These are phyloP conservation scores for Clivina fossor DNA, from an alignment of 2,888 invertebrate genomes.

Conservation along the genomic window DNA sequence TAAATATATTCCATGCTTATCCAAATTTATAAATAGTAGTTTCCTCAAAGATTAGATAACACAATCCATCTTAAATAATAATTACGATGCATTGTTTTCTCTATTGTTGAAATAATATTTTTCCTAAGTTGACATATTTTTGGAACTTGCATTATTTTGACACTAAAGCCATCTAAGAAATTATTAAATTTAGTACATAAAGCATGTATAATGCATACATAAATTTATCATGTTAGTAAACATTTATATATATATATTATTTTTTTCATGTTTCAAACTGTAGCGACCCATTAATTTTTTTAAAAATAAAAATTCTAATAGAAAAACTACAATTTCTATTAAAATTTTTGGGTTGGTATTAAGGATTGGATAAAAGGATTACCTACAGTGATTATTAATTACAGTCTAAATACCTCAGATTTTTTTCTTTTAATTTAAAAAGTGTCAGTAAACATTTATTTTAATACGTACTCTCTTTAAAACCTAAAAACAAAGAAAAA, in stretches of 20 bases:
- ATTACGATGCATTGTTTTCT: no score
- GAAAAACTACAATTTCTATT: constrained; percentile 3
- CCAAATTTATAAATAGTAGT: background rate
- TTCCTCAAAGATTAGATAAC: background rate
- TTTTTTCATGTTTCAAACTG: constrained; percentile 49
- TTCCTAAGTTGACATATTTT: no score
- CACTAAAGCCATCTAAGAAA: no score
- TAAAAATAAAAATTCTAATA: constrained; percentile 9
- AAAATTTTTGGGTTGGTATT: constrained; percentile 6
- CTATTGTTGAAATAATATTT: no score
- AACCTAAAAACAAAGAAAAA: background rate
- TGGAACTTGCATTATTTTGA: no score
- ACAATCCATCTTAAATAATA: no score
- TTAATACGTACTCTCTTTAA: background rate
- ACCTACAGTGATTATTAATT: constrained; percentile 6
- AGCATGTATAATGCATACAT: no score
- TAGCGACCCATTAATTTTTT: constrained; percentile 42
- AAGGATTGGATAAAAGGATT: constrained; percentile 10
- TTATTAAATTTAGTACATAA: no score
- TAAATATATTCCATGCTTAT: no score
- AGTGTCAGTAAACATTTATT: background rate
- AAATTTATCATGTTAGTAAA: no score
- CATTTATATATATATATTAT: no score
- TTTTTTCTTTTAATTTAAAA: background rate
- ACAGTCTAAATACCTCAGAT: background rate